These are phyloP conservation scores for Lacanobia oleracea DNA, from an alignment of 2,888 invertebrate species.

Conservation along the genomic window DNA sequence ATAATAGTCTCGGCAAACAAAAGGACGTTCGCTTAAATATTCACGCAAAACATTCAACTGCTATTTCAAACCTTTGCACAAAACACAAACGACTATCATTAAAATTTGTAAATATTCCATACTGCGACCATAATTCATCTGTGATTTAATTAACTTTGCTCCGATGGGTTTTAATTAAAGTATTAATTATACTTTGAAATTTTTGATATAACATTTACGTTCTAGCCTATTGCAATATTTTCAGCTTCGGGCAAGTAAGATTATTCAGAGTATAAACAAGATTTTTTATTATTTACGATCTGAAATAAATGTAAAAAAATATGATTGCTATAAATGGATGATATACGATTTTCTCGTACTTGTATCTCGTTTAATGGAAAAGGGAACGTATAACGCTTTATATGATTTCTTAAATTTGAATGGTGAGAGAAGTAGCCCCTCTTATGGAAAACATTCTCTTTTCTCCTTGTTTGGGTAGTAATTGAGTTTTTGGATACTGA, in stretches of 20 bases:
- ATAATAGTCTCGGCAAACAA: conserved; percentile 31
- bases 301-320: conserved; percentile 48
- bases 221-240: conserved; percentile 38
- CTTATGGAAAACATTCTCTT: conserved; percentile 5
- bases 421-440: conserved; percentile 10
- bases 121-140: conserved; percentile 54
- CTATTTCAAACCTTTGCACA: conserved; percentile 29
- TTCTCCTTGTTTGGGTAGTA: not conserved
- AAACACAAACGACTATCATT: conserved; percentile 51
- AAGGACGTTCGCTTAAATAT: conserved; percentile 37
- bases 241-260: conserved; percentile 12
- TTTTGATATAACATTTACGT: conserved; percentile 36
- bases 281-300: conserved; percentile 39
- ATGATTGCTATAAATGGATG: conserved; percentile 47
- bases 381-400: conserved; percentile 25
- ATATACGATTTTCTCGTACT: conserved; percentile 38
- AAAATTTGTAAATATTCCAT: conserved; percentile 51
- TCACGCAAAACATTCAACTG: conserved; percentile 43
- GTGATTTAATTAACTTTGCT: conserved; percentile 57
- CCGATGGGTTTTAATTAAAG: conserved; percentile 59
- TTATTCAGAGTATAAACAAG: conserved; percentile 19
- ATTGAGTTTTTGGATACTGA: not conserved
- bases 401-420: conserved; percentile 36
- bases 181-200: conserved; percentile 55
- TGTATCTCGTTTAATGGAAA: conserved; percentile 46